Conservation (phyloP, 2,888 invertebrate species). For the Cephonodes hylas region DNA sequence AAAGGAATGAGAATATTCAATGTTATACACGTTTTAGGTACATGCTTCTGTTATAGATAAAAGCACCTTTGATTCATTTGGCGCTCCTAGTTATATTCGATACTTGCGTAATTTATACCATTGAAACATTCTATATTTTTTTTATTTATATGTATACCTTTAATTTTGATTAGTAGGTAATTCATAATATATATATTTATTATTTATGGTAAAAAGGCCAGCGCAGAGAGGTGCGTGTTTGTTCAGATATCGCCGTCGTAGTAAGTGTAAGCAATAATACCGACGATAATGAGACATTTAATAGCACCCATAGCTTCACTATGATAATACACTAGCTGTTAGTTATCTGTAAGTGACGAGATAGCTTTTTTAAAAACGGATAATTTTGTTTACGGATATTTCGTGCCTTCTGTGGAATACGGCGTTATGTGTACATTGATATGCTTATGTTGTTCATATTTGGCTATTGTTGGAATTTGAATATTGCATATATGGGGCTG, state of each 20-base stretch:
- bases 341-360: conserved; percentile 62
- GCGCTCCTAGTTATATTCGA: conserved; percentile 58
- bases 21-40: conserved; percentile 30
- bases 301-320: conserved; percentile 63
- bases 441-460: conserved; percentile 52
- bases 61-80: conserved; percentile 56
- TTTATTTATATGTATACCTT: conserved; percentile 37
- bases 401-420: conserved; percentile 71
- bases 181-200: conserved; percentile 76
- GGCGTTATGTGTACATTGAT: conserved; percentile 49
- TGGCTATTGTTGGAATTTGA: conserved; percentile 29
- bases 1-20: conserved; percentile 44
- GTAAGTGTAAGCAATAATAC: conserved; percentile 31
- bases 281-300: conserved; percentile 22
- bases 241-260: conserved; percentile 2
- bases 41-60: conserved; percentile 53
- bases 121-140: conserved; percentile 46
- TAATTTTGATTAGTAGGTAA: conserved; percentile 65
- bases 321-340: conserved; percentile 51
- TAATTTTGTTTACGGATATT: conserved; percentile 44
- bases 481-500: conserved; percentile 9
- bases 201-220: conserved; percentile 51
- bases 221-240: not conserved
- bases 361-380: conserved; percentile 72
- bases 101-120: conserved; percentile 58